A percentile compares a stretch with the other conserved stretches of the same genome.
These are phyloP conservation scores for Diarsia mendica DNA, from an alignment of 2,888 invertebrate species.

Conservation along the genomic window DNA sequence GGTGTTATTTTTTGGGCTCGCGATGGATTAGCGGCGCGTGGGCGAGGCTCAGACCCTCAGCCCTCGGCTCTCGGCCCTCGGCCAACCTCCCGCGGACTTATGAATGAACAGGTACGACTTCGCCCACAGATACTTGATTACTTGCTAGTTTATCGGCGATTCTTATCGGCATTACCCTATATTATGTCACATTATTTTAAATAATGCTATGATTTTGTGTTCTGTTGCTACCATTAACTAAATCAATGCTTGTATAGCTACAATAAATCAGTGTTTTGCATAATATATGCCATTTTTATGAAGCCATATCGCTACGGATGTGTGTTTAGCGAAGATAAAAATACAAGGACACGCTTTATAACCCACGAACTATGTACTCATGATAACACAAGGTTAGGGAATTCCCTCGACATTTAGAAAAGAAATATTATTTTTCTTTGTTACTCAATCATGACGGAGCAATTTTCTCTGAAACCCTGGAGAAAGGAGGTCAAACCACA, in stretches of 20 bases:
- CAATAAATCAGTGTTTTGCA: slow-evolving; percentile 24
- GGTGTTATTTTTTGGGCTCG: slow-evolving; percentile 50
- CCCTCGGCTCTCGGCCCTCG: slow-evolving; percentile 33
- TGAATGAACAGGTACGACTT: slow-evolving; percentile 82
- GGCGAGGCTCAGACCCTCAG: slow-evolving; percentile 50
- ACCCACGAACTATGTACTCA: neutral
- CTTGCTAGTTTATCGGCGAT: slow-evolving; percentile 70
- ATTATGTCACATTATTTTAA: slow-evolving; percentile 47
- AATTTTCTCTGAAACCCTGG: slow-evolving; percentile 42
- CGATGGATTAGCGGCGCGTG: slow-evolving; percentile 55
- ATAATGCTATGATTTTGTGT: slow-evolving; percentile 33
- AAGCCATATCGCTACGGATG: slow-evolving; percentile 38
- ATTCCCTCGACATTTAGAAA: slow-evolving; percentile 47
- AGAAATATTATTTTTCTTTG: slow-evolving; percentile 47
- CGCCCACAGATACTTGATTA: slow-evolving; percentile 70
- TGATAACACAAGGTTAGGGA: slow-evolving; percentile 32
- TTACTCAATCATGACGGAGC: slow-evolving; percentile 34
- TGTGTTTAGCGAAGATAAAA: slow-evolving; percentile 33
- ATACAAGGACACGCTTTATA: slow-evolving; percentile 31
- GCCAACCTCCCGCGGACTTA: slow-evolving; percentile 64
- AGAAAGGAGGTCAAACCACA: slow-evolving; percentile 45
- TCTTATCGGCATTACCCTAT: slow-evolving; percentile 68
- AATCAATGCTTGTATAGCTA: neutral
- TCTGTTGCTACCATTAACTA: slow-evolving; percentile 9
- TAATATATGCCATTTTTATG: slow-evolving; percentile 10